A percentile compares a stretch with the other conserved stretches of the same genome.
Evolutionary conservation across 2,888 invertebrate species (phyloP).

Genomic region (Cremastinae sp.): DNA sequence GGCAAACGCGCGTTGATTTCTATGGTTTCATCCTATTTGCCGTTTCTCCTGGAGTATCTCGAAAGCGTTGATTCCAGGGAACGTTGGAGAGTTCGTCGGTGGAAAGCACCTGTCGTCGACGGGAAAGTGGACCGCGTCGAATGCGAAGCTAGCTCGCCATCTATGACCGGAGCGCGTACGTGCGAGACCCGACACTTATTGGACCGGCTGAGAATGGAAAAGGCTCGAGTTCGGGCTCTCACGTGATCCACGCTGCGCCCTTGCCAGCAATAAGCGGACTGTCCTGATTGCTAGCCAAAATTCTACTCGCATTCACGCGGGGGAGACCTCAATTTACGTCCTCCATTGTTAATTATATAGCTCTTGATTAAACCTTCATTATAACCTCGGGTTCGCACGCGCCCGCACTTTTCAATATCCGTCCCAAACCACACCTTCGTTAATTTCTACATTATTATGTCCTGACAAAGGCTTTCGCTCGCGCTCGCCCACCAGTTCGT

Average conservation of each 20-base stretch:
- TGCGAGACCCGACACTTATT: conserved; percentile 1
- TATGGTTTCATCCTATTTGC: too few species aligned
- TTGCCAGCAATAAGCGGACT: neutral
- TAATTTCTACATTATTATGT: conserved; percentile 25
- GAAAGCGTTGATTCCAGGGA: neutral
- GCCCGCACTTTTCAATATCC: neutral
- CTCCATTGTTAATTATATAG: conserved; percentile 49
- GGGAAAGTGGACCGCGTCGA: conserved; percentile 47
- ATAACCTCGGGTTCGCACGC: conserved; percentile 14
- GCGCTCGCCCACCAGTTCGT: neutral
- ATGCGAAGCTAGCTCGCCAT: conserved; percentile 37
- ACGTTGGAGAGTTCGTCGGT: conserved; percentile 9
- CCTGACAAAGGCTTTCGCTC: neutral
- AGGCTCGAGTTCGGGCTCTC: neutral
- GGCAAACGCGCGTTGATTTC: too few species aligned
- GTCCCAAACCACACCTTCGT: conserved; percentile 3
- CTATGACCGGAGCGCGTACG: neutral
- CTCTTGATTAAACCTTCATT: conserved; percentile 55
- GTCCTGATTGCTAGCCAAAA: conserved; percentile 9
- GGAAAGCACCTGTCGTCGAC: conserved; percentile 23
- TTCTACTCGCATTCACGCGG: conserved; percentile 11
- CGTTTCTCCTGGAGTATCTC: neutral
- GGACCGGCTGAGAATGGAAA: neutral
- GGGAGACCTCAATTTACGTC: conserved; percentile 32
- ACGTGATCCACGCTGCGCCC: neutral